A percentile compares a stretch with the other conserved stretches of the same genome.
Conservation (phyloP, 2,888 invertebrate genomes). For the Nudaria mundana region DNA sequence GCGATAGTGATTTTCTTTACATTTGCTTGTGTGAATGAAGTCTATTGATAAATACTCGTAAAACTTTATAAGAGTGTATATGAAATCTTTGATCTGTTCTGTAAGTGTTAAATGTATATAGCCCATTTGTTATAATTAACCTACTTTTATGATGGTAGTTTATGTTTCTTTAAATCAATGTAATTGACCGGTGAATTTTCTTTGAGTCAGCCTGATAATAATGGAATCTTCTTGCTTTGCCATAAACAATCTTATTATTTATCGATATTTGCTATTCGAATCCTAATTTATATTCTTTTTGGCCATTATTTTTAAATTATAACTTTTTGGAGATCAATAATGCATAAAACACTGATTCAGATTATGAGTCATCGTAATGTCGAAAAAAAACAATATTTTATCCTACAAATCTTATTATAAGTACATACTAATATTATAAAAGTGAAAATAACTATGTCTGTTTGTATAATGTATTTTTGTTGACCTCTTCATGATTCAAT, state of each 20-base stretch:
- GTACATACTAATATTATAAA: too few species aligned
- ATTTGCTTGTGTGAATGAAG: background rate
- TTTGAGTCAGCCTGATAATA: constrained; percentile 2
- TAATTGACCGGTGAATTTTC: constrained; percentile 9
- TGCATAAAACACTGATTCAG: constrained; percentile 2
- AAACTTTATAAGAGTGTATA: constrained; percentile 31
- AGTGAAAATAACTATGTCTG: too few species aligned
- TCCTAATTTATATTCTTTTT: constrained; percentile 8
- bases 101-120: constrained; percentile 32
- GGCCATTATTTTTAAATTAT: constrained; percentile 5
- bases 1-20: too few species aligned
- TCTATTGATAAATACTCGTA: constrained; percentile 31
- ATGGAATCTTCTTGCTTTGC: constrained; percentile 1
- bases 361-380: constrained; percentile 3
- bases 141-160: constrained; percentile 18
- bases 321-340: background rate
- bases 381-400: too few species aligned
- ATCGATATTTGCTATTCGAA: constrained; percentile 7
- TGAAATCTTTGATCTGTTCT: constrained; percentile 32
- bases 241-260: constrained; percentile 6
- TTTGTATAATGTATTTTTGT: too few species aligned
- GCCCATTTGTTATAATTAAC: constrained; percentile 28
- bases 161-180: constrained; percentile 13
- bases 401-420: too few species aligned
- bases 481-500: too few species aligned